Percentiles rank a stretch among this genome's conserved stretches.
Evolutionary conservation across 2,113 vertebrate species (phyloP).

Genomic region (Meleagris gallopavo): DNA sequence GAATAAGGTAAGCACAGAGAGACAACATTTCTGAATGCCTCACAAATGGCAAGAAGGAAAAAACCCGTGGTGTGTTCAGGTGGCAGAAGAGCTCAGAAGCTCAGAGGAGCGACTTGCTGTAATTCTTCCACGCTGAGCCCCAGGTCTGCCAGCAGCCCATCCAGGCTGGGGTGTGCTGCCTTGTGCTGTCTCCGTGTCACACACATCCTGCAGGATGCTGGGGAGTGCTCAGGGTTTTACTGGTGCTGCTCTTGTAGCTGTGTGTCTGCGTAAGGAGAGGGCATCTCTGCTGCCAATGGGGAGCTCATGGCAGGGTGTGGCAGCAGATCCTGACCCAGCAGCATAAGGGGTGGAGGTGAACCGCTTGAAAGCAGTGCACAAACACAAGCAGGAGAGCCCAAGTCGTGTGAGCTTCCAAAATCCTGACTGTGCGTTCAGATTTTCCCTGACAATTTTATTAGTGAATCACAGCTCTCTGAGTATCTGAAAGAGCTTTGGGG

Average conservation of each 20-base stretch:
- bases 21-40: rapidly evolving
- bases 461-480: neutral
- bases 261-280: neutral
- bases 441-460: neutral
- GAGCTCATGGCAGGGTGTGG: neutral
- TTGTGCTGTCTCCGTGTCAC: neutral
- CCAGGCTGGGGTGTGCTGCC: neutral
- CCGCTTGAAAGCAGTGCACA: neutral
- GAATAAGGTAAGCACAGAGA: neutral
- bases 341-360: neutral
- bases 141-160: neutral
- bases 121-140: neutral
- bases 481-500: neutral
- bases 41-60: neutral
- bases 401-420: neutral
- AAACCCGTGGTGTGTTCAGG: rapidly evolving
- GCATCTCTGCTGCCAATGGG: neutral
- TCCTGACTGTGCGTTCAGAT: neutral
- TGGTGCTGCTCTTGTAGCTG: neutral
- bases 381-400: neutral
- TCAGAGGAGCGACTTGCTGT: neutral
- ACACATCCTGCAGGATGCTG: neutral
- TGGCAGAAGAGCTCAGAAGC: too few relatives aligned
- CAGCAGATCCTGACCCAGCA: neutral
- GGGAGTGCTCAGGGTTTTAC: neutral